A percentile compares a stretch with the other conserved stretches of the same genome.
These are phyloP conservation scores for Pterocles burchelli DNA, from an alignment of 2,113 vertebrate species.

Conservation along the genomic window DNA sequence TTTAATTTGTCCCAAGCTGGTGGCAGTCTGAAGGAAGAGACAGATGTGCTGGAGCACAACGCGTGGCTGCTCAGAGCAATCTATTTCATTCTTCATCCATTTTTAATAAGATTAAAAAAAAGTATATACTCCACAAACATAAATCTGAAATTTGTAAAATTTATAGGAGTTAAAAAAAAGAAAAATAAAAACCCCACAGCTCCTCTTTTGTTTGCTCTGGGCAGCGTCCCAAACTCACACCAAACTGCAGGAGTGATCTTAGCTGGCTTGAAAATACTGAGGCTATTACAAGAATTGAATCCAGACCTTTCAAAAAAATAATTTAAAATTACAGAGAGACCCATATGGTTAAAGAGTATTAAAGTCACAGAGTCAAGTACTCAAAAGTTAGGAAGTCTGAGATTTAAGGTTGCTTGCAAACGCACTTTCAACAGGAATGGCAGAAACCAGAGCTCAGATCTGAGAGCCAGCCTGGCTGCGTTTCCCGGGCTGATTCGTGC, in stretches of 20 bases:
- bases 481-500: accelerated
- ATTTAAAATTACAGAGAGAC: background rate
- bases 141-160: background rate
- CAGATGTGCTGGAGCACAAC: background rate
- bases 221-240: background rate
- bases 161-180: background rate
- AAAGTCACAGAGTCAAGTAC: background rate
- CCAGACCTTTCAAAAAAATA: slow-evolving; percentile 16
- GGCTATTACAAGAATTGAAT: slow-evolving; percentile 22
- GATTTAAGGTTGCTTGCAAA: background rate
- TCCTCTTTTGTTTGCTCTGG: slow-evolving; percentile 48
- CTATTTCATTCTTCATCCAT: background rate
- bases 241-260: background rate
- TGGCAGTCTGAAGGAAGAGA: background rate
- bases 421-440: background rate
- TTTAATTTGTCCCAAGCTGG: background rate
- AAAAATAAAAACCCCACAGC: background rate
- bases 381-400: background rate
- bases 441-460: accelerated
- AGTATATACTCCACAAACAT: background rate
- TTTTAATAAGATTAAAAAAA: slow-evolving; percentile 9
- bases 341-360: background rate
- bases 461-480: background rate
- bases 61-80: background rate
- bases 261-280: background rate